phyloP scores from a whole-genome alignment of 1,140 invertebrate species.

The Scaptomyza graminum region DNA sequence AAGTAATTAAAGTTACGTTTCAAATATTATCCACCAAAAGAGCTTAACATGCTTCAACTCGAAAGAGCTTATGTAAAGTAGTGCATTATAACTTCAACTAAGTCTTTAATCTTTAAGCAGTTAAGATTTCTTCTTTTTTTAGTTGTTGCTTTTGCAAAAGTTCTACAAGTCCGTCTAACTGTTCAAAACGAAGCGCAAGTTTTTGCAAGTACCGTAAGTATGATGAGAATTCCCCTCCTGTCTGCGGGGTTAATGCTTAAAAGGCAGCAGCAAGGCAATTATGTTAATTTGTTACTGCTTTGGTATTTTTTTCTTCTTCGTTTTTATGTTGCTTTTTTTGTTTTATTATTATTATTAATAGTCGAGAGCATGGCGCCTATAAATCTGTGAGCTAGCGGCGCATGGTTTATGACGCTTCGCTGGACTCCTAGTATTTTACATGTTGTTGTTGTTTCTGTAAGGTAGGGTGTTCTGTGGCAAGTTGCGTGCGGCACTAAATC shows the following conservation, averaged over 20 bases:
- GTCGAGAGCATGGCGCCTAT: slow-evolving; percentile 53
- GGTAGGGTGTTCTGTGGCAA: slow-evolving; percentile 21
- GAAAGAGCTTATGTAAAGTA: slow-evolving; percentile 25
- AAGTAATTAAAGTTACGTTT: not conserved
- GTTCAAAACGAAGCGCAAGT: slow-evolving; percentile 29
- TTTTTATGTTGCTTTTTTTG: slow-evolving; percentile 26
- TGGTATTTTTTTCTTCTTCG: slow-evolving; percentile 28
- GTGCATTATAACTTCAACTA: slow-evolving; percentile 17
- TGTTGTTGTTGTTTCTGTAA: not conserved
- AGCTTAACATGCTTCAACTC: not conserved
- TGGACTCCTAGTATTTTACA: slow-evolving; percentile 16
- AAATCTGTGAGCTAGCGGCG: slow-evolving; percentile 68
- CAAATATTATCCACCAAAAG: not conserved
- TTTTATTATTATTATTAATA: slow-evolving; percentile 66
- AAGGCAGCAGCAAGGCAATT: slow-evolving; percentile 49
- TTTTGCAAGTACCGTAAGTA: slow-evolving; percentile 41
- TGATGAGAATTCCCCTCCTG: slow-evolving; percentile 20
- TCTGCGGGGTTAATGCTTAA: slow-evolving; percentile 15
- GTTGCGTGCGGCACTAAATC: slow-evolving; percentile 74
- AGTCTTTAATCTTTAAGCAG: slow-evolving; percentile 2
- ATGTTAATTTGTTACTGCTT: slow-evolving; percentile 67
- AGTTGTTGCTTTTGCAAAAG: slow-evolving; percentile 15
- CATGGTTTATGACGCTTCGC: slow-evolving; percentile 66
- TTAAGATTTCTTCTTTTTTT: slow-evolving; percentile 12
- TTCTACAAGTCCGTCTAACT: slow-evolving; percentile 37